Evolutionary conservation across 2,797 vertebrate genomes (phyloP).

Genomic region (Nothura maculosa): DNA sequence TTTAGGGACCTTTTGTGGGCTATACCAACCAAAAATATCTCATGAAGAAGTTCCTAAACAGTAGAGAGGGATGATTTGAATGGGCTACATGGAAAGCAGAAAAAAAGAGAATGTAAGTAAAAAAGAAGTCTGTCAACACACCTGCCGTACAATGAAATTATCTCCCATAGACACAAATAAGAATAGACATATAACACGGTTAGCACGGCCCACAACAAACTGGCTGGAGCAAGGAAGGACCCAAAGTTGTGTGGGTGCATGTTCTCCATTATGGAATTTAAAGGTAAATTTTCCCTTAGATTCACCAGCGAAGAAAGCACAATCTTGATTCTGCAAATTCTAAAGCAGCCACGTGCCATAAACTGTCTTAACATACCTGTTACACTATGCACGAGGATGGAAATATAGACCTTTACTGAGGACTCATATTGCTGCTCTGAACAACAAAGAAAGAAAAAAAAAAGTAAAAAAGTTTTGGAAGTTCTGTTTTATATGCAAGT

Average conservation of each 20-base stretch:
- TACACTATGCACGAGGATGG: background rate
- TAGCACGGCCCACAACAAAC: background rate
- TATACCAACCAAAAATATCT: background rate
- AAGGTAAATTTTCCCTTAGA: background rate
- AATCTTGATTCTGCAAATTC: background rate
- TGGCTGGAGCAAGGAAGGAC: background rate
- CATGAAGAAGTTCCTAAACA: background rate
- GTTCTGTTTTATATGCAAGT: background rate
- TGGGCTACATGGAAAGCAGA: background rate
- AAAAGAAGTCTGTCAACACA: background rate
- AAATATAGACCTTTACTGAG: background rate
- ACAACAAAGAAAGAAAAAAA: background rate
- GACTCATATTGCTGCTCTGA: rapidly evolving
- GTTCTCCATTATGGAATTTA: background rate
- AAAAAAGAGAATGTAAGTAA: background rate
- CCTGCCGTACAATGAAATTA: background rate
- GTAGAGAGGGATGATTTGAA: background rate
- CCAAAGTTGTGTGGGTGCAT: background rate
- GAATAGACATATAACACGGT: background rate
- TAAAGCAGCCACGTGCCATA: background rate
- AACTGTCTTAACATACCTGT: background rate
- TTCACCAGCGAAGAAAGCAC: background rate
- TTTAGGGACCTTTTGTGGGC: background rate
- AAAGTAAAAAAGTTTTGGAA: background rate
- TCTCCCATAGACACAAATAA: background rate